These are phyloP conservation scores for Cyanistes caeruleus DNA, from an alignment of 2,113 vertebrate genomes.

Conservation along the genomic window DNA sequence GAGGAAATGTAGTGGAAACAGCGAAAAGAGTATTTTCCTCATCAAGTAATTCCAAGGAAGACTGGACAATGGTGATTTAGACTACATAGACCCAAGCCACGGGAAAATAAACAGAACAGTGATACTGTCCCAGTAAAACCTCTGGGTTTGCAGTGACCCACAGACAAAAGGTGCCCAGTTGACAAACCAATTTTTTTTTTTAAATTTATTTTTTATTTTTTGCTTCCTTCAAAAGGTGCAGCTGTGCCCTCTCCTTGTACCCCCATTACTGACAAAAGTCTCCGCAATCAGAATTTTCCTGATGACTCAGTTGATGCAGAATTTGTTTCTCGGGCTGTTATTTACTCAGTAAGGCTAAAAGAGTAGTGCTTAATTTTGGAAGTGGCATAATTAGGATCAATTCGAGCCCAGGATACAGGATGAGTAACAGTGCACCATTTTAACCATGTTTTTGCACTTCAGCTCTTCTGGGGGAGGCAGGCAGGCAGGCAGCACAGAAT, in stretches of 20 bases:
- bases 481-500: background rate
- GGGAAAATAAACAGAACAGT: background rate
- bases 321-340: background rate
- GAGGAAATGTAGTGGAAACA: background rate
- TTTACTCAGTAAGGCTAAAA: constrained; percentile 7
- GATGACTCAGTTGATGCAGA: constrained; percentile 46
- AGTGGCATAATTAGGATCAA: constrained; percentile 22
- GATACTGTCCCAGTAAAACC: background rate
- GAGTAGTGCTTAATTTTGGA: constrained; percentile 50
- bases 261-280: background rate
- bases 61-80: background rate
- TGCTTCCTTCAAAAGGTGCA: background rate
- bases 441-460: background rate
- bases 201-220: background rate
- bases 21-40: background rate
- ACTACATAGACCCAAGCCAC: background rate
- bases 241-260: background rate
- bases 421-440: constrained; percentile 39
- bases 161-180: background rate
- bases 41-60: background rate
- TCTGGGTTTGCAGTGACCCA: background rate
- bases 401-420: background rate
- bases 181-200: background rate
- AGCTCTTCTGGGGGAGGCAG: background rate
- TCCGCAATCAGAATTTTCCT: background rate